Evolutionary conservation across 2,113 vertebrate genomes (phyloP).

Genomic region (Dascyllus trimaculatus): DNA sequence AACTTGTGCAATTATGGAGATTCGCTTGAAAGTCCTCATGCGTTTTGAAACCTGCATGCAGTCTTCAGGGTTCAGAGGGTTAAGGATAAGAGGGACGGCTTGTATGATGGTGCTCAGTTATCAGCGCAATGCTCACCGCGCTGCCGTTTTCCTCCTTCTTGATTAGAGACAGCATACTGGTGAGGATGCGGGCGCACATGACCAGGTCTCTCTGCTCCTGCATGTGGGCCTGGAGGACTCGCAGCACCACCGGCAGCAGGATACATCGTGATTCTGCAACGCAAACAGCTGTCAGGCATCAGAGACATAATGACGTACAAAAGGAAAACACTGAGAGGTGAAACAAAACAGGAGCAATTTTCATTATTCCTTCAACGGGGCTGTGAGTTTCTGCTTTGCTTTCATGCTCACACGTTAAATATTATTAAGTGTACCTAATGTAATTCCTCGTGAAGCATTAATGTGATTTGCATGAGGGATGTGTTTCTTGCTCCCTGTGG

Average conservation of each 20-base stretch:
- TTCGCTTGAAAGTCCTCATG: too few relatives aligned
- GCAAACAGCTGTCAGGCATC: conserved; percentile 4
- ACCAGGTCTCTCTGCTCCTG: conserved; percentile 97
- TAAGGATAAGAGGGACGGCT: background rate
- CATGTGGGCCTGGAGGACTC: conserved; percentile 94
- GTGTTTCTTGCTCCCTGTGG: conserved; percentile 5
- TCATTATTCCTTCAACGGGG: background rate
- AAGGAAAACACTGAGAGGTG: background rate
- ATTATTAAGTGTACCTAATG: conserved; percentile 22
- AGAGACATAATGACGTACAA: background rate
- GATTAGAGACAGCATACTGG: conserved; percentile 96
- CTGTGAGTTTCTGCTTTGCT: background rate
- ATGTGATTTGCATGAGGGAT: conserved; percentile 32
- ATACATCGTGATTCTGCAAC: conserved; percentile 93
- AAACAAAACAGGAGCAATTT: background rate
- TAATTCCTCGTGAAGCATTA: conserved; percentile 2
- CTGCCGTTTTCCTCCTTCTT: conserved; percentile 89
- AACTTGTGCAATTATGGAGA: too few relatives aligned
- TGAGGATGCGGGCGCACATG: conserved; percentile 96
- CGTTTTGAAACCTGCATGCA: too few relatives aligned
- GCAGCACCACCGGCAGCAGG: conserved; percentile 94
- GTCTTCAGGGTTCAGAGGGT: too few relatives aligned
- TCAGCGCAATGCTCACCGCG: conserved; percentile 84
- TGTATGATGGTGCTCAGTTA: background rate
- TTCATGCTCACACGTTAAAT: background rate